Conservation (phyloP, 1,140 invertebrate genomes). For the Pseudomyrmex concolor region DNA sequence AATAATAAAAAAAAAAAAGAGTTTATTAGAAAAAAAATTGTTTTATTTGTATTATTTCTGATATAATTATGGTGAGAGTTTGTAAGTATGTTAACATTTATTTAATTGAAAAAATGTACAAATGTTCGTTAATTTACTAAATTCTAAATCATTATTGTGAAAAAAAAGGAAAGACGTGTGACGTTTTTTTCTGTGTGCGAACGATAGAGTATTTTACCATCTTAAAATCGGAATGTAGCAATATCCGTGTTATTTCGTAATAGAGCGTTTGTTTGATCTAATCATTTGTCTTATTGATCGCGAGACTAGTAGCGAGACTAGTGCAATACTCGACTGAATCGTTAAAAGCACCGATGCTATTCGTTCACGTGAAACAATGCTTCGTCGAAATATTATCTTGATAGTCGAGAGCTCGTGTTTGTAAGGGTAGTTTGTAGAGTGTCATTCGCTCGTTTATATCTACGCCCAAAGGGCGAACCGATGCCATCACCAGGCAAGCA, state of each 20-base stretch:
- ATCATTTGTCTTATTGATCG: constrained; percentile 41
- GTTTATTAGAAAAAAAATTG: too few relatives aligned
- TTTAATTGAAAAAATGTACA: too few relatives aligned
- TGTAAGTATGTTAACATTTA: too few relatives aligned
- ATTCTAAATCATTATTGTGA: too few relatives aligned
- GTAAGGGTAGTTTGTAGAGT: constrained; percentile 49
- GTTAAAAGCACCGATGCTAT: background rate
- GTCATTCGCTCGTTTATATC: constrained; percentile 53
- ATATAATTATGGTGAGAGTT: background rate
- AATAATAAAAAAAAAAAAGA: too few relatives aligned
- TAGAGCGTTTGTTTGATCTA: background rate
- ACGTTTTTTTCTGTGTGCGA: background rate
- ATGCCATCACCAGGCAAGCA: constrained; percentile 24
- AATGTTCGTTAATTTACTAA: too few relatives aligned
- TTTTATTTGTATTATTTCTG: background rate
- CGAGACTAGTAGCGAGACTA: background rate
- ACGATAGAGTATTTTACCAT: background rate
- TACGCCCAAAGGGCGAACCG: constrained; percentile 33
- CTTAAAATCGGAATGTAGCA: background rate
- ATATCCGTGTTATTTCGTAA: background rate
- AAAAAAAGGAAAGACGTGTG: too few relatives aligned
- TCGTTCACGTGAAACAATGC: background rate
- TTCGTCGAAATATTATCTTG: constrained; percentile 48
- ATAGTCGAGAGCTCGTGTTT: constrained; percentile 19
- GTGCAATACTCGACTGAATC: background rate